phyloP scores from a whole-genome alignment of 1,140 invertebrate species.

The Saxidomus purpurata region DNA sequence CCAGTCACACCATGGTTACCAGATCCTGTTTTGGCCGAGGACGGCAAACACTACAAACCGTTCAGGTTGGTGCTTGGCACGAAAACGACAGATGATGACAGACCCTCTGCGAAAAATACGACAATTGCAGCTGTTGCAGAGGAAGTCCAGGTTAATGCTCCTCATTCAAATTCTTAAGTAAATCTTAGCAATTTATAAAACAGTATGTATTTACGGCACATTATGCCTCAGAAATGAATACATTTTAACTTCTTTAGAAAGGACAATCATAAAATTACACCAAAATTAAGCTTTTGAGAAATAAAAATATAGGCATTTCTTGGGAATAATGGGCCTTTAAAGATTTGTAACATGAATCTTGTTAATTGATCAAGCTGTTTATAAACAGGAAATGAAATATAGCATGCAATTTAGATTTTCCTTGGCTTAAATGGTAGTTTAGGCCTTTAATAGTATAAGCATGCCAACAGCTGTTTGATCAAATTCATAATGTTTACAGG shows the following conservation, averaged over 20 bases:
- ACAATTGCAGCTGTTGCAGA: slow-evolving; percentile 29
- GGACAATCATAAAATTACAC: background rate
- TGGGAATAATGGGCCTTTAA: background rate
- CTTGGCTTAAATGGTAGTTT: background rate
- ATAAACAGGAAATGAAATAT: background rate
- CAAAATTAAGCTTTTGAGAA: too few species aligned
- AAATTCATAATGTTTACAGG: background rate
- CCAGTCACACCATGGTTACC: slow-evolving; percentile 8
- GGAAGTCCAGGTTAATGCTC: slow-evolving; percentile 4
- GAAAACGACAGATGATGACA: slow-evolving; percentile 30
- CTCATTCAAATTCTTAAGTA: background rate
- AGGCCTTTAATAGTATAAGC: background rate
- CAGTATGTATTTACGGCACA: background rate
- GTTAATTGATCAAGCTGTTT: background rate
- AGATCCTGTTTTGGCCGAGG: slow-evolving; percentile 34
- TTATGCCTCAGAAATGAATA: background rate
- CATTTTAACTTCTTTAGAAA: background rate
- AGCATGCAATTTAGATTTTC: background rate
- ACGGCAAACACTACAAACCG: slow-evolving; percentile 35
- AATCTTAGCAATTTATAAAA: background rate
- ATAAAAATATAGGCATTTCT: background rate
- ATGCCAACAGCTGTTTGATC: background rate
- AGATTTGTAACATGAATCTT: too few species aligned
- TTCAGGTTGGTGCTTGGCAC: slow-evolving; percentile 17
- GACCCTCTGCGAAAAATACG: slow-evolving; percentile 26